Percentiles rank a stretch among this genome's conserved stretches.
phyloP scores from a whole-genome alignment of 2,113 vertebrate species.

The Pelecanus crispus region DNA sequence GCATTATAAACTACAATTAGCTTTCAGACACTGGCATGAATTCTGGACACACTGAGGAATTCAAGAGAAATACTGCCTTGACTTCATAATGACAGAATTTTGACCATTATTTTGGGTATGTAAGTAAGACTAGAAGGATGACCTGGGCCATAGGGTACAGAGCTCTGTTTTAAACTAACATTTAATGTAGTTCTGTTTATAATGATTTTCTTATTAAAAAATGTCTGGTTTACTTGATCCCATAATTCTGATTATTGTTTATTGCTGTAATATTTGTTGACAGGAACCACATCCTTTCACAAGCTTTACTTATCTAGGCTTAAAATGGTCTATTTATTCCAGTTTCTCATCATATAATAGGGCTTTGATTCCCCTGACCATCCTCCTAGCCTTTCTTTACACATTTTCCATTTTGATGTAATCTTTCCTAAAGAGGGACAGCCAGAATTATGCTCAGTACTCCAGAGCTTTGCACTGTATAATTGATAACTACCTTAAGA shows the following conservation, averaged over 20 bases:
- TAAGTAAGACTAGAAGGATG: background rate
- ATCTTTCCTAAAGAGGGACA: background rate
- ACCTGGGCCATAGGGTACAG: background rate
- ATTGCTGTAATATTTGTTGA: background rate
- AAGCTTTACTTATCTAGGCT: background rate
- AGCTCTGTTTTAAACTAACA: background rate
- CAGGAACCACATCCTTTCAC: background rate
- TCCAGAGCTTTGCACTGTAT: background rate
- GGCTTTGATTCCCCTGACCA: background rate
- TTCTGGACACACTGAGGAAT: background rate
- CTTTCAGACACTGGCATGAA: background rate
- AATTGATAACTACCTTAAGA: background rate
- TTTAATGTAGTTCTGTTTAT: background rate
- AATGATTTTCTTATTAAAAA: background rate
- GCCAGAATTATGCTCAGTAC: background rate
- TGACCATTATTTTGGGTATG: background rate
- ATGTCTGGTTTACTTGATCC: background rate
- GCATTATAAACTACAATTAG: background rate
- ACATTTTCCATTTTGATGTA: background rate
- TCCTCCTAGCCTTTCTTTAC: background rate
- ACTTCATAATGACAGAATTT: background rate
- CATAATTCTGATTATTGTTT: background rate
- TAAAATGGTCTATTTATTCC: background rate
- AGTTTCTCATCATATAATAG: background rate
- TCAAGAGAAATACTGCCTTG: conserved; percentile 4